A percentile compares a stretch with the other conserved stretches of the same genome.
Evolutionary conservation across 1,140 invertebrate genomes (phyloP).

Genomic region (Psix sp.): DNA sequence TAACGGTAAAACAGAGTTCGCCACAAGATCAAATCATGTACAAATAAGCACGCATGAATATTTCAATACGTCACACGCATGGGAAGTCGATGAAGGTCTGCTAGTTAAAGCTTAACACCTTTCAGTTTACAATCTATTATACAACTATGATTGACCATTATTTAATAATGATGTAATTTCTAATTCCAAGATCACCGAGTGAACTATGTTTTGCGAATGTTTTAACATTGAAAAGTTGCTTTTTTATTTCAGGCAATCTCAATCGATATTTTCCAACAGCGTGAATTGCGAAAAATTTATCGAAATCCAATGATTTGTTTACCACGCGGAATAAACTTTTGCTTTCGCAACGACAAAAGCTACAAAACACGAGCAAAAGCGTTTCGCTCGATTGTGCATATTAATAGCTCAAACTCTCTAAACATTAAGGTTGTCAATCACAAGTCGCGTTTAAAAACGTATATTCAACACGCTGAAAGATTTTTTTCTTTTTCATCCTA

Average conservation of each 20-base stretch:
- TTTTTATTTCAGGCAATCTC: too few relatives aligned
- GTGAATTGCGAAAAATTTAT: too few relatives aligned
- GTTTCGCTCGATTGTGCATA: too few relatives aligned
- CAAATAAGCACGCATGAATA: conserved; percentile 19
- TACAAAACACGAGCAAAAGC: too few relatives aligned
- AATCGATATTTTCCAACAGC: too few relatives aligned
- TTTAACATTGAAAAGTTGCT: conserved; percentile 11
- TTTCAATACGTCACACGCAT: conserved; percentile 24
- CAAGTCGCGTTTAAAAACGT: conserved; percentile 5
- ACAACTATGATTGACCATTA: conserved; percentile 44
- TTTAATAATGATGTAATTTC: conserved; percentile 54
- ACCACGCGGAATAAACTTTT: too few relatives aligned
- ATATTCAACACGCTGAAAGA: neutral
- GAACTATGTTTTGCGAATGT: too few relatives aligned
- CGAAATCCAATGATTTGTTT: too few relatives aligned
- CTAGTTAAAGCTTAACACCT: conserved; percentile 19
- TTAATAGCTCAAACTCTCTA: too few relatives aligned
- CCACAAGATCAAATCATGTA: too few relatives aligned
- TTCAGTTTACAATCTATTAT: conserved; percentile 50
- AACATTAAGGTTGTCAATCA: conserved; percentile 17
- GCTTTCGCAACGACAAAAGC: too few relatives aligned
- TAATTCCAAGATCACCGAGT: conserved; percentile 37
- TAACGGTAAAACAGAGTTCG: too few relatives aligned
- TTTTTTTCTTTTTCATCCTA: neutral
- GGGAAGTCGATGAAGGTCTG: conserved; percentile 15